phyloP scores from a whole-genome alignment of 2,797 vertebrate genomes.

The Microchirus variegatus region DNA sequence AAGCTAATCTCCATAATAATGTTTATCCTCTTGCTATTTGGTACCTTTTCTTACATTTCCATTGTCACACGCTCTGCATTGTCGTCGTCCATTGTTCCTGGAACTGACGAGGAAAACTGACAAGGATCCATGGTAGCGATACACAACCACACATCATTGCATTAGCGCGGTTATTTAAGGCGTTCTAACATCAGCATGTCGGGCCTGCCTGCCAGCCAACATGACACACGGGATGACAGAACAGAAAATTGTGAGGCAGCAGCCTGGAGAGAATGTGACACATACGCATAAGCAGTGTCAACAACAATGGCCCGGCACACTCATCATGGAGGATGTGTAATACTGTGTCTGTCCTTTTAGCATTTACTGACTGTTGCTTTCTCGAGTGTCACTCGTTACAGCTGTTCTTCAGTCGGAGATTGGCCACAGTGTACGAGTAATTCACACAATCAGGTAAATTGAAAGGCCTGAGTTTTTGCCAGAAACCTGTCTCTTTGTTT shows the following conservation, averaged over 20 bases:
- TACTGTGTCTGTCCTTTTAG: conserved; percentile 26
- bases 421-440: background rate
- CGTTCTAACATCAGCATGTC: conserved; percentile 54
- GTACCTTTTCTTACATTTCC: background rate
- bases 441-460: too few species aligned
- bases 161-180: conserved; percentile 57
- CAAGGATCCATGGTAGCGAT: conserved; percentile 16
- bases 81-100: conserved; percentile 19
- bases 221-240: conserved; percentile 49
- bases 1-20: conserved; percentile 24
- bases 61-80: conserved; percentile 19
- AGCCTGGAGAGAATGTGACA: conserved; percentile 48
- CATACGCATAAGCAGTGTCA: conserved; percentile 44
- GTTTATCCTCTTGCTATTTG: conserved; percentile 12
- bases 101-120: conserved; percentile 30
- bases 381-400: conserved; percentile 29
- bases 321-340: conserved; percentile 25
- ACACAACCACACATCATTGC: conserved; percentile 26
- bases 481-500: conserved; percentile 30
- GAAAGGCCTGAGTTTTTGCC: conserved; percentile 10
- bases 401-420: conserved; percentile 8
- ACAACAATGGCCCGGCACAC: conserved; percentile 36
- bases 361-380: conserved; percentile 25
- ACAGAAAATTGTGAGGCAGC: conserved; percentile 30
- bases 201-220: conserved; percentile 54